Base-by-base conservation (phyloP, 1,140 invertebrate genomes). In the Ceratosolen solmsi region DNA sequence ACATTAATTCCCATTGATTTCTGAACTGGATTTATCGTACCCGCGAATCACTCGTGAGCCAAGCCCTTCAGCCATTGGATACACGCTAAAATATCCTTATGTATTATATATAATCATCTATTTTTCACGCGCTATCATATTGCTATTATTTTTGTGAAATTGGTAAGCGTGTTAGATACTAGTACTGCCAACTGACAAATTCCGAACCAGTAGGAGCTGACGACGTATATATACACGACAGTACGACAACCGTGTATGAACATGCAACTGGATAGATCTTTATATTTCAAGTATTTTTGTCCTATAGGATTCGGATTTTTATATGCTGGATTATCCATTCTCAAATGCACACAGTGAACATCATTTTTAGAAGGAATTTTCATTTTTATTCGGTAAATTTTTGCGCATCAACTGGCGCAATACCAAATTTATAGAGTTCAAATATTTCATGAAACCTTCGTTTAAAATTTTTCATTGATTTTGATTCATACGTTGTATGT, bases 1-100 rank as follows among this genome's bases (percentile, higher is more conserved):
- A 30, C 70, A 80, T 80, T 56, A 65, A 80, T 80, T 58, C 63
- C 71, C 71, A 80, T 77, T 25, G 60, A 22, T 33, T 0, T 22
- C 38, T 3, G 27, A 15, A 33, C 8, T 71, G 65, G 68, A 79
- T 79, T 79, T 71, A 79, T 79, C 51, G 68, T 11, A n/a, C 56
- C 65, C 41, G 5, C 41, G 41, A 46, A 46, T 7, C 41, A 13
- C 41, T 46, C 41, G 13, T 7, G 13, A 5, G 41, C 41, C 5
- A 7, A 46, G 41, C 41, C n/a, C n/a, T n/a, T n/a, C n/a, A n/a
- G 41, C 41, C 41, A 46, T 5, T 46, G 5, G 5, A 46, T 46
- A 7, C 41, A 46, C 41, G 41, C 5, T 5, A 5, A 46, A 46
- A 5, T 13, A 13, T 46, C 41, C 41, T 5, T 13, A 13, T 46